Conservation (phyloP, 2,113 vertebrate species). For the Tragelaphus buxtoni region DNA sequence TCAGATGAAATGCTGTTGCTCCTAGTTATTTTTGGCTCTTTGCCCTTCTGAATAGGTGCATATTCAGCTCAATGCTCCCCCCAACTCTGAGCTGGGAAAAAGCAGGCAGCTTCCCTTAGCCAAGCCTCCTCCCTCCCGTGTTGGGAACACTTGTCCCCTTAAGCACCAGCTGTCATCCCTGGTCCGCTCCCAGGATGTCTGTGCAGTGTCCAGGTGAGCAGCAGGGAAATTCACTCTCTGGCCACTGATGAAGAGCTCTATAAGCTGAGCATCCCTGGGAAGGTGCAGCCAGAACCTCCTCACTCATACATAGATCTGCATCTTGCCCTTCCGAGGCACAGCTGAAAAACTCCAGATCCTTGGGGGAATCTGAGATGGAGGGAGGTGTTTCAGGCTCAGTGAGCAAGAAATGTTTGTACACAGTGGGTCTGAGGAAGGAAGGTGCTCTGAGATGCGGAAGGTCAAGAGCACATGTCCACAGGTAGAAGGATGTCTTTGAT, state of each 20-base stretch:
- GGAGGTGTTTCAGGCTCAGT: background rate
- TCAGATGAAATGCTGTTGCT: slow-evolving; percentile 67
- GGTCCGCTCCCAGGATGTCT: background rate
- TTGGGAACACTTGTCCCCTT: background rate
- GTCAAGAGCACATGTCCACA: background rate
- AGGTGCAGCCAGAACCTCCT: background rate
- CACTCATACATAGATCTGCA: background rate
- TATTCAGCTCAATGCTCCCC: slow-evolving; percentile 51
- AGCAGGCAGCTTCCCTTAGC: slow-evolving; percentile 1
- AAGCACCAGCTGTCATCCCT: background rate
- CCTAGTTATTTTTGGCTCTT: slow-evolving; percentile 71
- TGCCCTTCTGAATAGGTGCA: slow-evolving; percentile 70
- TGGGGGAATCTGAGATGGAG: background rate
- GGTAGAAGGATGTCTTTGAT: background rate
- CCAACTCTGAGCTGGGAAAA: background rate
- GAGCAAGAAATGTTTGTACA: background rate
- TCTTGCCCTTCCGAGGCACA: background rate
- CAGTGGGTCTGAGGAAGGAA: background rate
- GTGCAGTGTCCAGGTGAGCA: background rate
- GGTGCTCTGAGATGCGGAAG: background rate
- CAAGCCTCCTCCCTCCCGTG: background rate
- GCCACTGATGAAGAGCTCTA: background rate
- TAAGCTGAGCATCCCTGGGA: background rate
- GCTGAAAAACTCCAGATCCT: background rate
- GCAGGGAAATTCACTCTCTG: background rate